Conservation (phyloP, 2,797 vertebrate species). For the Zenarchopterus dispar region DNA sequence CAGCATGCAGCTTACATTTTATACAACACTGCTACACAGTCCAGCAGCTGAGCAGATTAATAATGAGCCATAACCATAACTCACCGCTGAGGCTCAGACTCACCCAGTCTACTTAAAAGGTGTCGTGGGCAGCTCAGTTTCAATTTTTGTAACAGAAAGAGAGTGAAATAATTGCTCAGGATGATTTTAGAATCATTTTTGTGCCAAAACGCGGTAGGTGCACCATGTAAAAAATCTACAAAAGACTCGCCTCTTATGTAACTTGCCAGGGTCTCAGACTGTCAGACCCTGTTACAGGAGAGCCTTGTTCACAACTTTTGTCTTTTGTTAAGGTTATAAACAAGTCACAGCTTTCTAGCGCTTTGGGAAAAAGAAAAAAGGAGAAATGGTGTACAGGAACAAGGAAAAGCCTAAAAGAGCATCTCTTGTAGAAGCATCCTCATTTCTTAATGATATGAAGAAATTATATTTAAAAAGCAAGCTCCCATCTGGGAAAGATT, state of each 20-base stretch:
- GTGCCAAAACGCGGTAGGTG: no score
- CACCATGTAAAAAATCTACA: neutral
- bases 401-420: no score
- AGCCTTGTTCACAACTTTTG: no score
- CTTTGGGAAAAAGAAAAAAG: no score
- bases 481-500: neutral
- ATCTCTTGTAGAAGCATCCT: no score
- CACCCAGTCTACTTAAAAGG: constrained; percentile 16
- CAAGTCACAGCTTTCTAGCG: no score
- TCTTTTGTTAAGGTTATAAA: no score
- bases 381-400: no score
- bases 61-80: constrained; percentile 37
- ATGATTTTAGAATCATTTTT: neutral
- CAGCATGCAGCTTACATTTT: constrained; percentile 13
- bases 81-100: constrained; percentile 16
- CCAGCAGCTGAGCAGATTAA: constrained; percentile 24
- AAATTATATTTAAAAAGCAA: neutral
- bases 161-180: neutral
- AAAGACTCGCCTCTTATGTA: neutral
- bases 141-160: constrained; percentile 17
- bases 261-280: neutral
- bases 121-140: constrained; percentile 37
- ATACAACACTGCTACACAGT: constrained; percentile 15
- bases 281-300: no score
- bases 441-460: no score